phyloP scores from a whole-genome alignment of 2,888 invertebrate genomes.

The Stictocephala bisonia region DNA sequence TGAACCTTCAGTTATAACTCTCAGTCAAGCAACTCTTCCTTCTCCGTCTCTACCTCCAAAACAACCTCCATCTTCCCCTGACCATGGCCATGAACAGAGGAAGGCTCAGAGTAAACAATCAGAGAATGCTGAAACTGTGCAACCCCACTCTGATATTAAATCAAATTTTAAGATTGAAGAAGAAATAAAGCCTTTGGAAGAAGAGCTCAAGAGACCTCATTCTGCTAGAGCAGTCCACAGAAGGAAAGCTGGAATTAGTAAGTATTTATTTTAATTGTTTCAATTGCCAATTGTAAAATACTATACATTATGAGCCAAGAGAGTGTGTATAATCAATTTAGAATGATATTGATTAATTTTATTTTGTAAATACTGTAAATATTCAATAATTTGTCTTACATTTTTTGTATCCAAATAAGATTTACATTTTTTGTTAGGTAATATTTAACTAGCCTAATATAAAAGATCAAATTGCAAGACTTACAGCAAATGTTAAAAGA shows the following conservation, averaged over 20 bases:
- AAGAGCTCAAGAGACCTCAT: conserved; percentile 51
- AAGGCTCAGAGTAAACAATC: conserved; percentile 27
- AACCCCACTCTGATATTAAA: neutral
- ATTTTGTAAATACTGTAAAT: too few species aligned
- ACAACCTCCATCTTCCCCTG: neutral
- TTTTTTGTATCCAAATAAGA: too few species aligned
- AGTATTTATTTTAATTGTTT: neutral
- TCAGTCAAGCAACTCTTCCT: conserved; percentile 16
- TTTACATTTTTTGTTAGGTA: too few species aligned
- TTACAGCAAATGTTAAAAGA: too few species aligned
- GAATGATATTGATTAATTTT: neutral
- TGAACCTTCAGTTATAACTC: conserved; percentile 53
- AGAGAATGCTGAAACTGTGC: neutral
- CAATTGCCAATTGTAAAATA: neutral
- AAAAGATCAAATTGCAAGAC: too few species aligned
- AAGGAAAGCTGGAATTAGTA: conserved; percentile 41
- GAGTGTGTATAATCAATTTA: neutral
- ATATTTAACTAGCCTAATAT: too few species aligned
- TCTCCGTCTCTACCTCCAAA: conserved; percentile 4
- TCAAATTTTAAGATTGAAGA: conserved; percentile 1
- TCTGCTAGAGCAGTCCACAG: conserved; percentile 45
- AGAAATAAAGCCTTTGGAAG: conserved; percentile 44
- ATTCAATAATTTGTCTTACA: too few species aligned
- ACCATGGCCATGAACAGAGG: neutral
- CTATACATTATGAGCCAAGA: neutral